Percentiles rank a stretch among this genome's conserved stretches.
Conservation (phyloP, 2,888 invertebrate species). For the Orthosia gracilis region DNA sequence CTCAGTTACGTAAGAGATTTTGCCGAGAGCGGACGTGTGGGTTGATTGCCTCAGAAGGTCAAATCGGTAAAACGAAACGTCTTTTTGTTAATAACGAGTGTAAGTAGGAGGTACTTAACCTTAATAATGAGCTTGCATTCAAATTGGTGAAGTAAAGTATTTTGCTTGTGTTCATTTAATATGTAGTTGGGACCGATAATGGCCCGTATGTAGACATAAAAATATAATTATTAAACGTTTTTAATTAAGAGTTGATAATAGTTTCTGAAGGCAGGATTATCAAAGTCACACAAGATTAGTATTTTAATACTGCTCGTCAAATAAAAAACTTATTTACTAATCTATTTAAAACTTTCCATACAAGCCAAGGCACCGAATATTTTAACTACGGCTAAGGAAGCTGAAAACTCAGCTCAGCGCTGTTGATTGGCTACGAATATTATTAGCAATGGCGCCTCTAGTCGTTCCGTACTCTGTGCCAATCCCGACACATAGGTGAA, state of each 20-base stretch:
- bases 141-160: constrained; percentile 26
- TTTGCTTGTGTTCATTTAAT: neutral
- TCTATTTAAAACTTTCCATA: no score
- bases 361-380: no score
- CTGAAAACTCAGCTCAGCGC: no score
- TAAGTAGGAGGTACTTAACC: constrained; percentile 66
- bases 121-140: constrained; percentile 47
- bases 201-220: constrained; percentile 3
- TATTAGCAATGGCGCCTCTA: no score
- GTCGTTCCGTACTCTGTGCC: no score
- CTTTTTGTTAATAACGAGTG: constrained; percentile 54
- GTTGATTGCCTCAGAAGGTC: constrained; percentile 64
- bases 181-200: constrained; percentile 13
- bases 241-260: neutral
- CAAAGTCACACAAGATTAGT: no score
- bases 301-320: no score
- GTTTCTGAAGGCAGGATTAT: neutral
- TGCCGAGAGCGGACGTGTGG: constrained; percentile 70
- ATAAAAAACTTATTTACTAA: no score
- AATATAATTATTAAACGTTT: neutral
- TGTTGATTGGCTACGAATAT: no score
- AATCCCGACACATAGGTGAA: no score
- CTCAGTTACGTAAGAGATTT: constrained; percentile 70
- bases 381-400: no score
- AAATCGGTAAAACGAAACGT: constrained; percentile 47